Conservation (phyloP, 1,140 invertebrate genomes). For the Penaeus japonicus region DNA sequence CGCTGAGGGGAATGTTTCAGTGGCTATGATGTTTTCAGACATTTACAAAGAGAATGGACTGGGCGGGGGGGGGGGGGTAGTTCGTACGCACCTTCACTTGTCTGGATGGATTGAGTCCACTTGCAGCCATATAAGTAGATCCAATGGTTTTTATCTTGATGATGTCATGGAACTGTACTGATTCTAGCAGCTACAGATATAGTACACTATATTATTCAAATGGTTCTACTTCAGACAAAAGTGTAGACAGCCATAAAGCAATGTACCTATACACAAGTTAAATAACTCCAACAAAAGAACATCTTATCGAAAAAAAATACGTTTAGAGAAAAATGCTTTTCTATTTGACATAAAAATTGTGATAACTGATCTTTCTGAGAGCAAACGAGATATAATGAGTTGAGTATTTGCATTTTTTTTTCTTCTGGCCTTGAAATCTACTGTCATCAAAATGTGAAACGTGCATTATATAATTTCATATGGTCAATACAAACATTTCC, state of each 20-base stretch:
- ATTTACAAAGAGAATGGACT: too few species aligned
- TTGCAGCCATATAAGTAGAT: slow-evolving; percentile 97
- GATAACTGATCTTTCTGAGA: too few species aligned
- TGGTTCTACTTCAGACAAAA: not conserved
- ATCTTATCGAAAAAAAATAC: not conserved
- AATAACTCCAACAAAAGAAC: slow-evolving; percentile 1
- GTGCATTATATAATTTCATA: slow-evolving; percentile 9
- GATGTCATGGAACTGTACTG: slow-evolving; percentile 81
- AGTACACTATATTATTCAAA: not conserved
- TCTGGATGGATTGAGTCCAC: slow-evolving; percentile 81
- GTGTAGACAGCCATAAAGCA: not conserved
- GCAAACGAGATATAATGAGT: too few species aligned
- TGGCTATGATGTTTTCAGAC: too few species aligned
- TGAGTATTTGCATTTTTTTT: too few species aligned
- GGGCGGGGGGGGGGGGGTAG: too few species aligned
- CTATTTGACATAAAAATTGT: too few species aligned
- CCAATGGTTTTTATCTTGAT: slow-evolving; percentile 99
- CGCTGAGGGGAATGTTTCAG: not conserved
- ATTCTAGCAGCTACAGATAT: slow-evolving; percentile 78
- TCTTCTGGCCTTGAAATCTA: too few species aligned
- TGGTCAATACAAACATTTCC: not conserved
- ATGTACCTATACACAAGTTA: not conserved
- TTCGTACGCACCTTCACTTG: slow-evolving; percentile 70
- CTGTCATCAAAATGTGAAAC: not conserved
- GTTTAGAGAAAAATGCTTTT: too few species aligned